These are phyloP conservation scores for Chrosomus eos DNA, from an alignment of 2,797 vertebrate genomes.

Conservation along the genomic window DNA sequence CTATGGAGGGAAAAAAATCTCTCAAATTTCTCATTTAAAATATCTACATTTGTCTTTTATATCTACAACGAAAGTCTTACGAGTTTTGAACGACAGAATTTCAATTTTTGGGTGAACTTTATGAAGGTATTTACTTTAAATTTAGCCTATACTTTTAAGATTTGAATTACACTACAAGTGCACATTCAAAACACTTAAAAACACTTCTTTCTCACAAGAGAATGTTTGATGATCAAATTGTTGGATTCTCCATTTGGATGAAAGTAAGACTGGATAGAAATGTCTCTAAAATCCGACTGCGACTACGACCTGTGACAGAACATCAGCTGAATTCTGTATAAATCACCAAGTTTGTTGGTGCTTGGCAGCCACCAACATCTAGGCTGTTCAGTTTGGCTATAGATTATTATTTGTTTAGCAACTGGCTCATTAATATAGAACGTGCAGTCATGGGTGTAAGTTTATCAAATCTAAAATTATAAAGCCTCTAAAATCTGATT, in stretches of 20 bases:
- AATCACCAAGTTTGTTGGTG: not conserved
- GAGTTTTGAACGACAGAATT: too few relatives aligned
- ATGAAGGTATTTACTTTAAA: too few relatives aligned
- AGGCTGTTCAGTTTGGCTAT: not conserved
- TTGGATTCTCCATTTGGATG: constrained; percentile 1
- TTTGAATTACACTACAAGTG: too few relatives aligned
- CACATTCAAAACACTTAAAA: too few relatives aligned
- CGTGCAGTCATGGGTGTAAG: not conserved
- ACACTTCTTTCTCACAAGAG: not conserved
- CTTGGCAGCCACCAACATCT: not conserved
- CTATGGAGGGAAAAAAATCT: too few relatives aligned
- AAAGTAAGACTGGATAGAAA: not conserved
- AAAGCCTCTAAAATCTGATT: not conserved
- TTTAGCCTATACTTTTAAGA: too few relatives aligned
- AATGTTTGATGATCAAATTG: not conserved
- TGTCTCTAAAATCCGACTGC: not conserved
- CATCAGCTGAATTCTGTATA: not conserved
- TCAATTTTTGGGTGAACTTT: too few relatives aligned
- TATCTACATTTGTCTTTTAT: too few relatives aligned
- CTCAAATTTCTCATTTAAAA: too few relatives aligned
- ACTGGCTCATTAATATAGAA: not conserved
- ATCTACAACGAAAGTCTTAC: too few relatives aligned
- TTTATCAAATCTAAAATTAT: not conserved
- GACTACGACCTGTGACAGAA: not conserved
- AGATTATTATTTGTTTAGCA: not conserved